A percentile compares a stretch with the other conserved stretches of the same genome.
Conservation (phyloP, 2,797 vertebrate genomes). For the Yasuhikotakia modesta region DNA sequence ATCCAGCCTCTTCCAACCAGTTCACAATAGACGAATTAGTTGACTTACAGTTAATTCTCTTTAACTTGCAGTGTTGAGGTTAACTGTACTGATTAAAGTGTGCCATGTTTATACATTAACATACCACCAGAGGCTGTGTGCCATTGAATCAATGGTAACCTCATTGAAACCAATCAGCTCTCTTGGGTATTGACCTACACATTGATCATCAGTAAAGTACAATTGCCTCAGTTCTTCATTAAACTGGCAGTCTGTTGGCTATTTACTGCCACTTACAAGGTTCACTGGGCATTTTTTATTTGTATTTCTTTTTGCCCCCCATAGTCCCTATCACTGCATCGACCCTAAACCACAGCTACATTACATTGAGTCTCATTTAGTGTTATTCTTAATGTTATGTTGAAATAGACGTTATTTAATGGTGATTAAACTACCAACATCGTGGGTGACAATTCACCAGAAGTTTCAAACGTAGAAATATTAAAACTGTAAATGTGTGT, state of each 20-base stretch:
- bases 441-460: too few species aligned
- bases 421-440: too few species aligned
- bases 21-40: background rate
- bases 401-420: background rate
- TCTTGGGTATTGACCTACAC: constrained; percentile 52
- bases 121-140: constrained; percentile 22
- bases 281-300: background rate
- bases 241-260: constrained; percentile 14
- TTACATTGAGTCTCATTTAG: background rate
- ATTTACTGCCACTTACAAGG: background rate
- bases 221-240: constrained; percentile 41
- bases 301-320: background rate
- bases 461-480: too few species aligned
- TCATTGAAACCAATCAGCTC: constrained; percentile 57
- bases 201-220: constrained; percentile 61
- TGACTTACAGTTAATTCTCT: background rate
- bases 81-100: constrained; percentile 7
- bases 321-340: background rate
- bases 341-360: background rate
- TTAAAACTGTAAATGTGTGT: too few species aligned
- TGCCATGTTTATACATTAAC: constrained; percentile 8
- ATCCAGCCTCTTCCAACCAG: too few species aligned
- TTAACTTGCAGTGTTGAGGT: constrained; percentile 5
- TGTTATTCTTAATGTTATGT: background rate
- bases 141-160: constrained; percentile 41